These are phyloP conservation scores for Zosterops lateralis DNA, from an alignment of 2,113 vertebrate species.

Conservation along the genomic window DNA sequence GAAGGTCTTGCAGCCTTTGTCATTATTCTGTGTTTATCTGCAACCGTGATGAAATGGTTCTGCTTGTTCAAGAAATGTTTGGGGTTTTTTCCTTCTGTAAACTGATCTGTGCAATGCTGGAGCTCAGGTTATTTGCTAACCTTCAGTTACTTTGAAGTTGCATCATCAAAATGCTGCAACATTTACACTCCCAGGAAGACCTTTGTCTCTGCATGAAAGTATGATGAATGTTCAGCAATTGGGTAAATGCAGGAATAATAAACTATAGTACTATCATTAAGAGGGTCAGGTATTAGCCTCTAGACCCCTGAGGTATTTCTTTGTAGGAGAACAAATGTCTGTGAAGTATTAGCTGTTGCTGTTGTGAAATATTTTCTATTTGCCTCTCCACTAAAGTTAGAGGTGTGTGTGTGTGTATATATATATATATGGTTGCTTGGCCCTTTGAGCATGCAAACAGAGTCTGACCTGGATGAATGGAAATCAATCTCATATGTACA, in stretches of 20 bases:
- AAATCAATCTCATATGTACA: not conserved
- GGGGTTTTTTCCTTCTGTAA: not conserved
- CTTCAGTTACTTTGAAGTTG: not conserved
- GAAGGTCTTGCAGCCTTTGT: not conserved
- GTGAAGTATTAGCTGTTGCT: not conserved
- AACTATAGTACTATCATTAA: not conserved
- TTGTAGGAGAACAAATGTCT: not conserved
- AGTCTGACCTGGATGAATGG: not conserved
- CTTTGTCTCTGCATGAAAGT: not conserved
- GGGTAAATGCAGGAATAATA: not conserved
- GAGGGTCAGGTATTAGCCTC: not conserved
- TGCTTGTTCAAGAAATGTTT: not conserved
- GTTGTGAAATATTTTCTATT: not conserved
- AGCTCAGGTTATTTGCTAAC: not conserved
- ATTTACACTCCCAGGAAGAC: not conserved
- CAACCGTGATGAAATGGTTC: not conserved
- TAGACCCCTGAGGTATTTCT: not conserved
- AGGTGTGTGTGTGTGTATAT: not conserved
- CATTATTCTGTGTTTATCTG: not conserved
- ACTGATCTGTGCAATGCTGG: not conserved
- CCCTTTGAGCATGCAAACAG: not conserved
- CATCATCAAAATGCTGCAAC: not conserved
- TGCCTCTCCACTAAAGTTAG: not conserved
- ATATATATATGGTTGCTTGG: not conserved
- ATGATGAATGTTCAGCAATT: not conserved